Percentiles rank a stretch among this genome's conserved stretches.
phyloP scores from a whole-genome alignment of 2,888 invertebrate genomes.

The Cybosia mesomella region DNA sequence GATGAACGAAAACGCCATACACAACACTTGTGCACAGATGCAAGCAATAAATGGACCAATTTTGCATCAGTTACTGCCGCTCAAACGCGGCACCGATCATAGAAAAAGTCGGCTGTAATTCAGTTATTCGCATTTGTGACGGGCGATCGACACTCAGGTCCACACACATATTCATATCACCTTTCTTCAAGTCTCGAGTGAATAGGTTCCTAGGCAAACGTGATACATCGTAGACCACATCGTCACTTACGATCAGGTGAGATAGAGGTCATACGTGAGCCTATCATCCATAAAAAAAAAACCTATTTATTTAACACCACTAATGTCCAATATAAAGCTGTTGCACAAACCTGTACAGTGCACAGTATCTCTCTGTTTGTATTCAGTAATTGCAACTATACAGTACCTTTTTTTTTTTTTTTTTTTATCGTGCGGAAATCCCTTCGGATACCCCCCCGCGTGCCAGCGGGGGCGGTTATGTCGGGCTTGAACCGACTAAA shows the following conservation, averaged over 20 bases:
- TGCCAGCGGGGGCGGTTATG: too few species aligned
- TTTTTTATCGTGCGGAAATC: too few species aligned
- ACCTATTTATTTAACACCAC: neutral
- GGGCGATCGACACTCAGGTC: constrained; percentile 14
- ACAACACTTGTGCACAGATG: neutral
- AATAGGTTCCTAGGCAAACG: too few species aligned
- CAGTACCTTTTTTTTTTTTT: too few species aligned
- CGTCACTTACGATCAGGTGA: too few species aligned
- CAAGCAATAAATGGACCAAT: constrained; percentile 23
- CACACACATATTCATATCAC: neutral
- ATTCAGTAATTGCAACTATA: too few species aligned
- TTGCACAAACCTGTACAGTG: neutral
- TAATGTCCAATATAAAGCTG: neutral
- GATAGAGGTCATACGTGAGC: too few species aligned
- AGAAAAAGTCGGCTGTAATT: constrained; percentile 39
- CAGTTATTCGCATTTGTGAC: constrained; percentile 31
- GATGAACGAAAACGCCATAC: neutral
- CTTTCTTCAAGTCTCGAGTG: too few species aligned
- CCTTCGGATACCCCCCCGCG: too few species aligned
- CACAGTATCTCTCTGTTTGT: neutral
- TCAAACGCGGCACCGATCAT: constrained; percentile 36
- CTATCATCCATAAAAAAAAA: too few species aligned
- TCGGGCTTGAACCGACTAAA: too few species aligned
- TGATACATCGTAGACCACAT: too few species aligned
- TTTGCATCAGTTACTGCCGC: constrained; percentile 22